These are phyloP conservation scores for Bombyx mandarina DNA, from an alignment of 1,140 invertebrate species.

Conservation along the genomic window DNA sequence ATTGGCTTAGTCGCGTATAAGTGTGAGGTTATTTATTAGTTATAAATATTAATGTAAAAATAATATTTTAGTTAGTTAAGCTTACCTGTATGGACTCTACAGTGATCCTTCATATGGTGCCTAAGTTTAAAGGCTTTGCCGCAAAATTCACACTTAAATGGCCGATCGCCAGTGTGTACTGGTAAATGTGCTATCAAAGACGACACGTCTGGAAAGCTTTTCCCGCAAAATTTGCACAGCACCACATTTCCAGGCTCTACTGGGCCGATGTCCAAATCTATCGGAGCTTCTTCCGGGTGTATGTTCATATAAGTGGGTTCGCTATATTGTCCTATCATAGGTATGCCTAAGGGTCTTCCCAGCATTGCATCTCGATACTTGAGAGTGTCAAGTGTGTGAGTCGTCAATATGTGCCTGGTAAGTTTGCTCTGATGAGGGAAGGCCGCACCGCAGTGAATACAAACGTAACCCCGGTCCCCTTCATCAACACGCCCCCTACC, in stretches of 20 bases:
- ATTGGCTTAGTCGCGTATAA: too few species aligned
- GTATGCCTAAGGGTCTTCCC: constrained; percentile 63
- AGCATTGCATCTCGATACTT: constrained; percentile 84
- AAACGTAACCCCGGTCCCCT: constrained; percentile 75
- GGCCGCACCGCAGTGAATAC: constrained; percentile 88
- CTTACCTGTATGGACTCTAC: constrained; percentile 88
- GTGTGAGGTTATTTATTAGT: too few species aligned
- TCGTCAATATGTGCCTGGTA: constrained; percentile 88
- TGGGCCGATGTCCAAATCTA: constrained; percentile 68
- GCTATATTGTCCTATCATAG: constrained; percentile 71
- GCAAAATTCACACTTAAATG: constrained; percentile 93
- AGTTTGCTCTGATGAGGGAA: constrained; percentile 92
- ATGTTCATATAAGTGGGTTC: constrained; percentile 62
- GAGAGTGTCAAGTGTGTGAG: constrained; percentile 87
- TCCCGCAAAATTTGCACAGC: constrained; percentile 91
- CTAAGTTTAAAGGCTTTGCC: constrained; percentile 91
- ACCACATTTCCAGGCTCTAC: constrained; percentile 81
- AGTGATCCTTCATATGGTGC: constrained; percentile 95
- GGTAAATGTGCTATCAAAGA: constrained; percentile 88
- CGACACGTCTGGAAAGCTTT: constrained; percentile 89
- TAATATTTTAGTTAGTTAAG: too few species aligned
- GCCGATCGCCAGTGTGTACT: constrained; percentile 89
- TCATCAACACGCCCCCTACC: constrained; percentile 66
- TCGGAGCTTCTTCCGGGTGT: constrained; percentile 59
- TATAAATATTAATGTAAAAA: too few species aligned